Conservation (phyloP, 2,888 invertebrate genomes). For the Phengaris alcon region DNA sequence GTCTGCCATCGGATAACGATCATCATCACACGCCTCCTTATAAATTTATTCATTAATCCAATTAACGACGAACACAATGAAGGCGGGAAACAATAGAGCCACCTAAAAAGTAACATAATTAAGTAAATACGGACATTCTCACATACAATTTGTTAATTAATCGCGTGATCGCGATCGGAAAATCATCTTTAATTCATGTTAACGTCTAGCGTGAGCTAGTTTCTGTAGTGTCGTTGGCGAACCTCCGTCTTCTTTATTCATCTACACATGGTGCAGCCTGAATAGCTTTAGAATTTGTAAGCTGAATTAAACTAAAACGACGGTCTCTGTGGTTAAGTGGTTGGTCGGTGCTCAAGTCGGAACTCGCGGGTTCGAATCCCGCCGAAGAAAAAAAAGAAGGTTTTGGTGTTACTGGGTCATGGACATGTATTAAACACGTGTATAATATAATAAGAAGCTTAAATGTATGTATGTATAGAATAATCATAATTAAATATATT, state of each 20-base stretch:
- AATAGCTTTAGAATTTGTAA: background rate
- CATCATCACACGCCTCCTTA: constrained; percentile 22
- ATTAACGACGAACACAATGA: constrained; percentile 37
- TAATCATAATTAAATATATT: too few relatives aligned
- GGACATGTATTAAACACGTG: too few relatives aligned
- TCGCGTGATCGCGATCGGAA: constrained; percentile 51
- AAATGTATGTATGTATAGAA: too few relatives aligned
- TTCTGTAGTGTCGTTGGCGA: constrained; percentile 13
- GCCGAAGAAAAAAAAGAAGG: too few relatives aligned
- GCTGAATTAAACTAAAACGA: background rate
- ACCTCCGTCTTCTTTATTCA: constrained; percentile 11
- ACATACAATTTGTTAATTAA: constrained; percentile 53
- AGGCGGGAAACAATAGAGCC: constrained; percentile 40
- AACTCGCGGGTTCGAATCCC: too few relatives aligned
- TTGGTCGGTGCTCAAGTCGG: too few relatives aligned
- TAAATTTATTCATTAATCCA: constrained; percentile 34
- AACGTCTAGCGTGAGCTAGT: constrained; percentile 35
- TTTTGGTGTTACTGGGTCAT: too few relatives aligned
- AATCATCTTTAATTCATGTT: constrained; percentile 44
- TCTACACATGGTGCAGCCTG: background rate
- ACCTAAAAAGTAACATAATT: constrained; percentile 45
- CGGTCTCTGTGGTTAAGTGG: too few relatives aligned
- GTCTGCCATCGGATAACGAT: background rate
- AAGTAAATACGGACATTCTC: constrained; percentile 50
- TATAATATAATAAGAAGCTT: too few relatives aligned